Conservation (phyloP, 2,797 vertebrate genomes). For the Leptoclinus maculatus region DNA sequence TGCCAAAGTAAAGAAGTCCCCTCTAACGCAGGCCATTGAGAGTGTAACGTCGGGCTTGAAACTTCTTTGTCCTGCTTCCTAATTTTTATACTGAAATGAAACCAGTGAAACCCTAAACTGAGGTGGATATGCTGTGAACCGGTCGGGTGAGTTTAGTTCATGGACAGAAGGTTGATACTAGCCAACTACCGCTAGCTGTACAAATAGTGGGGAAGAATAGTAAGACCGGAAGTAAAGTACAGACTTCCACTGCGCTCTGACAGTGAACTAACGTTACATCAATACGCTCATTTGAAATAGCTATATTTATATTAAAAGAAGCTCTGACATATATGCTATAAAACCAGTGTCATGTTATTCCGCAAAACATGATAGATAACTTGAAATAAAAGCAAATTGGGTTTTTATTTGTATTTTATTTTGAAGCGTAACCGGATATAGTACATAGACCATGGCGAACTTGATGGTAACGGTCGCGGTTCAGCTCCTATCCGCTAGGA, state of each 20-base stretch:
- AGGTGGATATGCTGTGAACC: constrained; percentile 64
- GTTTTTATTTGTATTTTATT: constrained; percentile 56
- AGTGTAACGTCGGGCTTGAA: not conserved
- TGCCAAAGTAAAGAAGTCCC: not conserved
- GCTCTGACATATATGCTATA: fast-evolving
- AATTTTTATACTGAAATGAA: constrained; percentile 60
- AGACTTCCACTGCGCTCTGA: fast-evolving
- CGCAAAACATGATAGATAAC: fast-evolving
- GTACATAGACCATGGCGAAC: fast-evolving
- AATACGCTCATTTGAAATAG: fast-evolving
- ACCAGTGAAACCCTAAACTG: constrained; percentile 59
- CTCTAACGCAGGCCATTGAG: not conserved
- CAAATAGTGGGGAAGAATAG: not conserved
- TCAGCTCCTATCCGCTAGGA: constrained; percentile 81
- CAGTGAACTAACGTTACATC: not conserved
- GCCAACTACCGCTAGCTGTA: not conserved
- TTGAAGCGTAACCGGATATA: constrained; percentile 42
- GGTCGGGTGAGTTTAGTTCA: constrained; percentile 75
- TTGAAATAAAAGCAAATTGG: fast-evolving
- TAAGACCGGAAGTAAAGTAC: constrained; percentile 32
- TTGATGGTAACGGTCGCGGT: not conserved
- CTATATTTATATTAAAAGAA: fast-evolving
- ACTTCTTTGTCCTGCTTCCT: constrained; percentile 39
- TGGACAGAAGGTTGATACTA: constrained; percentile 25
- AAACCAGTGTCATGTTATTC: fast-evolving